Evolutionary conservation across 1,140 invertebrate species (phyloP).

Genomic region (Bombus pascuorum): DNA sequence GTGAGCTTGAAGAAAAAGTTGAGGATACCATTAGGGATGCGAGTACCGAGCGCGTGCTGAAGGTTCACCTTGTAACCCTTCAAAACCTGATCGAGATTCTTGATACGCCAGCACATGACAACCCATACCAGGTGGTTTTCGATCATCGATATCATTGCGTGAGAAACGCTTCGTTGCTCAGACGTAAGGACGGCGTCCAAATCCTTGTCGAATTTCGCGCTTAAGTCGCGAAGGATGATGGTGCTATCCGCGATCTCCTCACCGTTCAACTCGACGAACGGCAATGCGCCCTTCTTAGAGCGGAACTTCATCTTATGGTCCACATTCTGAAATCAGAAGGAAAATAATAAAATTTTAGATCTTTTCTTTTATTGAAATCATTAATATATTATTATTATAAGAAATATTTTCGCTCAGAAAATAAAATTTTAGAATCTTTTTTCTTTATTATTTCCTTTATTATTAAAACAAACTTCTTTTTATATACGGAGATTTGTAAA

Average conservation of each 20-base stretch:
- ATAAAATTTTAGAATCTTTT: too few relatives aligned
- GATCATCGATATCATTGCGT: conserved; percentile 97
- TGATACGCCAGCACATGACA: conserved; percentile 93
- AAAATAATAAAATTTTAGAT: neutral
- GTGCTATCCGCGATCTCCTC: conserved; percentile 95
- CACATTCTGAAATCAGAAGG: conserved; percentile 89
- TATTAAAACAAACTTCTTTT: too few relatives aligned
- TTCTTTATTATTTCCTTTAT: too few relatives aligned
- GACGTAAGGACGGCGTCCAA: conserved; percentile 90
- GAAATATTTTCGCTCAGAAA: neutral
- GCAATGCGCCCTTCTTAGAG: conserved; percentile 95
- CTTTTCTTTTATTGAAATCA: neutral
- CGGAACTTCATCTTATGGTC: conserved; percentile 96
- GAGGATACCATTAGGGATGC: conserved; percentile 93
- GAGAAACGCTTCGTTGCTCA: conserved; percentile 93
- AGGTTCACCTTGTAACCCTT: conserved; percentile 96
- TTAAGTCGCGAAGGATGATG: conserved; percentile 93
- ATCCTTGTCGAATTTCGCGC: conserved; percentile 91
- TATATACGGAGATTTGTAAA: too few relatives aligned
- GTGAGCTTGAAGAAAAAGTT: conserved; percentile 95
- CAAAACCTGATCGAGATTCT: conserved; percentile 92
- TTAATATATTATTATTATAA: neutral
- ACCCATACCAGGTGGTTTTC: conserved; percentile 97
- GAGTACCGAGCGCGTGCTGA: conserved; percentile 92
- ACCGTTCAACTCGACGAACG: conserved; percentile 96